Evolutionary conservation across 1,140 invertebrate species (phyloP), one percentile per base, ranked within the genome.

Genomic region (Chlorops oryzae): DNA sequence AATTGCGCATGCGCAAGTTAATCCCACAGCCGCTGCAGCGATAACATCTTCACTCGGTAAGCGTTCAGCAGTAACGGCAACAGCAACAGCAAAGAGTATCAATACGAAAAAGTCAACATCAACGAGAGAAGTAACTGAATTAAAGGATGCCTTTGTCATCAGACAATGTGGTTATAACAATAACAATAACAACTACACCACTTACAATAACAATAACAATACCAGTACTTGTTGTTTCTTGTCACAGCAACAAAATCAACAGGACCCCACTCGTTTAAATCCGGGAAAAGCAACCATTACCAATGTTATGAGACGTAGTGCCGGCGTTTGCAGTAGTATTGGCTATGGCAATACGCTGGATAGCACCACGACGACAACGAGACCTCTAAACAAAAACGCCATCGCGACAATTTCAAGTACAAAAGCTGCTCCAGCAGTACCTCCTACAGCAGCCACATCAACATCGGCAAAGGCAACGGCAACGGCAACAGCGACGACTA

Each of bases 1-100:
- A 32, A 44, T 71, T 55, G 69, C 69, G n/a, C 62, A 64, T 42
- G 58, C 65, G n/a, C 69, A 68, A 57, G 59, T 71, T 12, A 21
- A 35, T 35, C 24, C 45, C 24, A 47, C 20, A 47, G 22, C 32
- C 24, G 24, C 45, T 15, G 45, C 32, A 47, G 22, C 32, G 37
- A 47, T 22, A 35, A 21, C 12, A n/a, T n/a, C n/a, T n/a, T n/a
- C n/a, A n/a, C n/a, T n/a, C n/a, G n/a, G n/a, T n/a, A n/a, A n/a
- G n/a, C n/a, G n/a, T n/a, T n/a, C n/a, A 45, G 40, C 5, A 41
- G 49, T 49, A 57, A 40, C 50, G 52, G 20, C 50, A 50, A 22
- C 50, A 37, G 15, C 41, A 43, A 34, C 43, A 42, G 38, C 22
- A 21, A 27, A 28, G n/a, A n/a, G n/a, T n/a, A n/a, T n/a, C n/a